Percentiles rank a stretch among this genome's conserved stretches.
Evolutionary conservation across 2,113 vertebrate genomes (phyloP).

Genomic region (Gorsachius goisagi): DNA sequence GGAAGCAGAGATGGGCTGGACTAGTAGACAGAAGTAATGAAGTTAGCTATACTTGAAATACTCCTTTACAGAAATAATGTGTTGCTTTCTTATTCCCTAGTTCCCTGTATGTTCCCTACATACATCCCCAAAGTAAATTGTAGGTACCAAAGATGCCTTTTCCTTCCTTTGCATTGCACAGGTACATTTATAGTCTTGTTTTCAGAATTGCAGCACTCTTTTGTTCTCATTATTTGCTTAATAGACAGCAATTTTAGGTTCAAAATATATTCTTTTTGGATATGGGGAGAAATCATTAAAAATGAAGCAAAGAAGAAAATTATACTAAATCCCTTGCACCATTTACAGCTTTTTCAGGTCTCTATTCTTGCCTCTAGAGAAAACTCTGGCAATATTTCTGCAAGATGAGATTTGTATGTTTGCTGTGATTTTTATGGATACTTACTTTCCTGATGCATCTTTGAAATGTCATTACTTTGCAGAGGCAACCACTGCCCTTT

Average conservation of each 20-base stretch:
- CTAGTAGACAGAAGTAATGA: not conserved
- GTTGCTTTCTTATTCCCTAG: not conserved
- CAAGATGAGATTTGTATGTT: not conserved
- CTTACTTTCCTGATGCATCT: not conserved
- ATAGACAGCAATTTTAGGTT: not conserved
- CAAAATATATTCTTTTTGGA: not conserved
- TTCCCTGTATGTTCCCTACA: not conserved
- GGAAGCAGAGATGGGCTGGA: not conserved
- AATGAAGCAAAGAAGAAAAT: not conserved
- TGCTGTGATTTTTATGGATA: not conserved
- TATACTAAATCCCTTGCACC: not conserved
- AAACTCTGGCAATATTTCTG: not conserved
- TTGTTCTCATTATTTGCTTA: not conserved
- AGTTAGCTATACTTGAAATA: not conserved
- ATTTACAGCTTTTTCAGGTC: not conserved
- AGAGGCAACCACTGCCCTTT: constrained; percentile 25
- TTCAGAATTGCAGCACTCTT: not conserved
- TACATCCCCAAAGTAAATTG: not conserved
- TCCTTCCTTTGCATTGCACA: not conserved
- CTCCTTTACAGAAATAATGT: not conserved
- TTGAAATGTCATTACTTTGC: constrained; percentile 37
- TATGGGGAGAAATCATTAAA: not conserved
- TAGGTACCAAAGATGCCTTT: not conserved
- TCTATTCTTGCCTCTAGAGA: not conserved
- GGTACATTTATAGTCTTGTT: not conserved